Percentiles rank a stretch among this genome's conserved stretches.
Conservation (phyloP, 2,797 vertebrate species). For the Hafferia zeledoni region DNA sequence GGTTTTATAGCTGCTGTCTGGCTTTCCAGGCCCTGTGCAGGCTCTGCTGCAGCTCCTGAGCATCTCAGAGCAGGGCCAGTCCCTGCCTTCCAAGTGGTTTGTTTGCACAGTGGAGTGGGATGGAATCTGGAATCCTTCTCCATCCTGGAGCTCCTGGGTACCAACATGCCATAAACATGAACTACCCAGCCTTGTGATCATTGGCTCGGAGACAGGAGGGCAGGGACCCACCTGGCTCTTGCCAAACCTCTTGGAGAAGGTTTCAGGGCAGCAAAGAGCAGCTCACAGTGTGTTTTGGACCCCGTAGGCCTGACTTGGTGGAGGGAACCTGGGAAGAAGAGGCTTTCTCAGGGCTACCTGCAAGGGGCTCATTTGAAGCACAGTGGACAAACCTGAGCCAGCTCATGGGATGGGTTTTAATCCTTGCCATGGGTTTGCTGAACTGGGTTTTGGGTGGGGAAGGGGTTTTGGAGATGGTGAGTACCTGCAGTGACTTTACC, state of each 20-base stretch:
- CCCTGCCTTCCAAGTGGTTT: neutral
- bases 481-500: neutral
- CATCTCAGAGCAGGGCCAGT: neutral
- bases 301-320: neutral
- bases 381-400: rapidly evolving
- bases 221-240: neutral
- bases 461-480: neutral
- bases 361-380: neutral
- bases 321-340: neutral
- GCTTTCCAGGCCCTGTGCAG: neutral
- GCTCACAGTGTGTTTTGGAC: neutral
- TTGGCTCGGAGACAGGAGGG: rapidly evolving
- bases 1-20: neutral
- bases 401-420: neutral
- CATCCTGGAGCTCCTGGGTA: neutral
- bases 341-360: neutral
- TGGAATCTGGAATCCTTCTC: neutral
- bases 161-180: neutral
- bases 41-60: neutral
- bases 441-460: neutral
- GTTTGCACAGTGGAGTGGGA: neutral
- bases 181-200: neutral
- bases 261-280: neutral
- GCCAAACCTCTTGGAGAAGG: neutral
- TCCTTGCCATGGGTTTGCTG: rapidly evolving